phyloP scores from a whole-genome alignment of 2,888 invertebrate genomes.

The Eueremaeus valkanovi region DNA sequence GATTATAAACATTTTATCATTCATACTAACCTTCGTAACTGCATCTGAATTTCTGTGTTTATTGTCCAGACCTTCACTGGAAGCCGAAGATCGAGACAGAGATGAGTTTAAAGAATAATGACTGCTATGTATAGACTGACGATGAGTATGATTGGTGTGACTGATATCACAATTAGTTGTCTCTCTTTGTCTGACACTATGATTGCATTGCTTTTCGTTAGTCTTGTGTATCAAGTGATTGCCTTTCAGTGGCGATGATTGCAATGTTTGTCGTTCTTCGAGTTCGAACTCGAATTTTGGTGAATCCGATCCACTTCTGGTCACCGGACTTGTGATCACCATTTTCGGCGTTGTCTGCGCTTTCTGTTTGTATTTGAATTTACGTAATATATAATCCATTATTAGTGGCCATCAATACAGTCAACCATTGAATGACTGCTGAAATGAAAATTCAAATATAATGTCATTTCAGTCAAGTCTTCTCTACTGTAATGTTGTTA shows the following conservation, averaged over 20 bases:
- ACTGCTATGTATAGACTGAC: neutral
- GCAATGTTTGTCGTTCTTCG: neutral
- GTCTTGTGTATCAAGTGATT: neutral
- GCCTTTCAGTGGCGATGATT: neutral
- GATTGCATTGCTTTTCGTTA: neutral
- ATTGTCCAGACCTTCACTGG: neutral
- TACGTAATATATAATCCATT: constrained; percentile 22
- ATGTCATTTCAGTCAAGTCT: too few species aligned
- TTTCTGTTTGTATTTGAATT: constrained; percentile 17
- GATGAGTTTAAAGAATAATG: constrained; percentile 9
- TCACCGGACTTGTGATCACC: constrained; percentile 7
- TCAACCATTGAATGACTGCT: neutral
- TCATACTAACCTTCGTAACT: neutral
- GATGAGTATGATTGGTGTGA: neutral
- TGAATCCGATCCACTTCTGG: neutral
- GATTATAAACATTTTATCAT: neutral
- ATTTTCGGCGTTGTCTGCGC: neutral
- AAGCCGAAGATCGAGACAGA: neutral
- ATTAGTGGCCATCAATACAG: neutral
- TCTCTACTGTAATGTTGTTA: too few species aligned
- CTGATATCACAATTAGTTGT: neutral
- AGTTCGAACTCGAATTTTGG: constrained; percentile 19
- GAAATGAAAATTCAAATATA: too few species aligned
- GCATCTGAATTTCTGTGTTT: neutral
- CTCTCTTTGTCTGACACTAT: neutral